Conservation (phyloP, 2,888 invertebrate genomes). For the Yponomeuta evonymella region DNA sequence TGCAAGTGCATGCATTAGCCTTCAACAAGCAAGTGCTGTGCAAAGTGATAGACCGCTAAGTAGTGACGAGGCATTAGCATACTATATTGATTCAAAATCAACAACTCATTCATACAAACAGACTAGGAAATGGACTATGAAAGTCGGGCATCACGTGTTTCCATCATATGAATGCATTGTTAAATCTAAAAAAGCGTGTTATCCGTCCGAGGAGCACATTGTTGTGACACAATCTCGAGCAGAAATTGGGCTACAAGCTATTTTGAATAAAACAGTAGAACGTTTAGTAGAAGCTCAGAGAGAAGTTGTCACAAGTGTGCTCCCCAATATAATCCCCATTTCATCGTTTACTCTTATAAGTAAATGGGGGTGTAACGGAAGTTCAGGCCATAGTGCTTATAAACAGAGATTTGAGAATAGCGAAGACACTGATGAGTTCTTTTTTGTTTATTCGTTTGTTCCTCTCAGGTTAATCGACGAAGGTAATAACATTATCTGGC, state of each 20-base stretch:
- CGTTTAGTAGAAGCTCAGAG: neutral
- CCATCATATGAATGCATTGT: neutral
- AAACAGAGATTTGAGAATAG: neutral
- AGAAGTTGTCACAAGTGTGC: slow-evolving; percentile 2
- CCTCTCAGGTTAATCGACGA: neutral
- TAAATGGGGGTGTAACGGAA: neutral
- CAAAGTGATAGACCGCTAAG: too few species aligned
- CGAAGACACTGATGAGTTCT: neutral
- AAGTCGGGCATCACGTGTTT: neutral
- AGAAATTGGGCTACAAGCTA: neutral
- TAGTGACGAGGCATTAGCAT: slow-evolving; percentile 2
- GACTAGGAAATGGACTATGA: neutral
- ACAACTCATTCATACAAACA: neutral
- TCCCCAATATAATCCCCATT: neutral
- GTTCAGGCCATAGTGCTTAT: too few species aligned
- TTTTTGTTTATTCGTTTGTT: slow-evolving; percentile 7
- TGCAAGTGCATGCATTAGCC: too few species aligned
- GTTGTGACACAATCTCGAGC: slow-evolving; percentile 4
- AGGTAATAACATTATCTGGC: slow-evolving; percentile 1
- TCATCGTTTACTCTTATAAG: slow-evolving; percentile 5
- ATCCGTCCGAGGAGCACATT: too few species aligned
- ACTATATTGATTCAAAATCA: slow-evolving; percentile 3
- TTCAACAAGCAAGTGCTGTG: too few species aligned
- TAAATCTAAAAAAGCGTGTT: neutral
- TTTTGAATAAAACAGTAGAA: neutral